Evolutionary conservation across 30 jellyfish, hydroid and myxozoan species (phyloP).

Genomic region (Pelagia noctiluca): DNA sequence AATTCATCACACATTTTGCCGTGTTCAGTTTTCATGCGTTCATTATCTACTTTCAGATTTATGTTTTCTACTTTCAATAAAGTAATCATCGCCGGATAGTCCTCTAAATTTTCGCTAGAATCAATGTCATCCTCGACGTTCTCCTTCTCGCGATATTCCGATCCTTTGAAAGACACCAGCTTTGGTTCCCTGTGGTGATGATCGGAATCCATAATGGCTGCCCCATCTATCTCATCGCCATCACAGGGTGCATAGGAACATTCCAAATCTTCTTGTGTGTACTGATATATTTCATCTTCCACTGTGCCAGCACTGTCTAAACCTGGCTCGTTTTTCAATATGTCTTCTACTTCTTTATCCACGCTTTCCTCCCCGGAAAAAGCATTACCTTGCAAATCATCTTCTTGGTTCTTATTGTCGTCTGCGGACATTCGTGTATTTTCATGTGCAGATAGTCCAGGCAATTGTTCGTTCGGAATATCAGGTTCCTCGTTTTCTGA

Average conservation of each 20-base stretch:
- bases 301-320: too few species aligned
- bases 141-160: neutral
- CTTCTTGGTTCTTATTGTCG: too few species aligned
- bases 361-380: too few species aligned
- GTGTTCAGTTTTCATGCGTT: neutral
- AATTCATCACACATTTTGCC: neutral
- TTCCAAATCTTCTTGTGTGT: neutral
- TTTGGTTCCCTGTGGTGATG: neutral
- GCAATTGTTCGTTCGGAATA: too few species aligned
- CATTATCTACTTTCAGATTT: slow-evolving; percentile 8
- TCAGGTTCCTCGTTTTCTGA: too few species aligned
- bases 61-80: slow-evolving; percentile 14
- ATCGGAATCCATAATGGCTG: neutral
- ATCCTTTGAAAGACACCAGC: neutral
- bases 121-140: neutral
- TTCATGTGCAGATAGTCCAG: too few species aligned
- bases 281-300: neutral
- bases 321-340: too few species aligned
- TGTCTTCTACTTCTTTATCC: too few species aligned
- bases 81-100: neutral
- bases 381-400: too few species aligned
- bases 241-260: neutral
- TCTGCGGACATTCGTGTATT: too few species aligned
- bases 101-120: neutral
- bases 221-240: neutral